A percentile compares a stretch with the other conserved stretches of the same genome.
Conservation (phyloP, 2,888 invertebrate genomes). For the Caenorhabditis macrosperma region DNA sequence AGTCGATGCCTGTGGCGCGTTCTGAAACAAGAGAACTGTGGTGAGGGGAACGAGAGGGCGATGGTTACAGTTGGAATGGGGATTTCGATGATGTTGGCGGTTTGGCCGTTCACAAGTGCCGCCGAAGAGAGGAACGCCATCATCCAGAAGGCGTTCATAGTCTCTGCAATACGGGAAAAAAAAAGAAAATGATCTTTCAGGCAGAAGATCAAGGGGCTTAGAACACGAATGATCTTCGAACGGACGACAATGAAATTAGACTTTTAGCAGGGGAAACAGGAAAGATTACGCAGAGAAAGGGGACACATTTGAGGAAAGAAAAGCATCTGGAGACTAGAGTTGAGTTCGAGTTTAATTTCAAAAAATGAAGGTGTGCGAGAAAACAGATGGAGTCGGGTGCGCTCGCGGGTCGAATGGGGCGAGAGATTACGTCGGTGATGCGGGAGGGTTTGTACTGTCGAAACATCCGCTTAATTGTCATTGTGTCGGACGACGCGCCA, state of each 20-base stretch:
- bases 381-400: background rate
- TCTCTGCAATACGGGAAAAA: background rate
- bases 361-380: background rate
- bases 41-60: background rate
- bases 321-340: background rate
- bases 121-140: slow-evolving; percentile 24
- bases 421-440: slow-evolving; percentile 37
- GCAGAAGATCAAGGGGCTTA: background rate
- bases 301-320: background rate
- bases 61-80: slow-evolving; percentile 38
- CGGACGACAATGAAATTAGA: background rate
- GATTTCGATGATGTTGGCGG: slow-evolving; percentile 50
- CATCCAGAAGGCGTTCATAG: slow-evolving; percentile 36
- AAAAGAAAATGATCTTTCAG: background rate
- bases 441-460: slow-evolving; percentile 7
- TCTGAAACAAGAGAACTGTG: slow-evolving; percentile 38
- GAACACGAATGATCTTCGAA: background rate
- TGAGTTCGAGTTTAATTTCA: too few relatives aligned
- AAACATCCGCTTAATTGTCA: slow-evolving; percentile 51
- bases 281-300: background rate
- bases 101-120: slow-evolving; percentile 6
- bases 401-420: background rate
- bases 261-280: background rate
- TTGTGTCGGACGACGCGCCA: background rate
- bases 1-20: slow-evolving; percentile 40